Evolutionary conservation across 1,140 invertebrate species (phyloP), one percentile per base, ranked within the genome.

Genomic region (Bathynomus jamesi): DNA sequence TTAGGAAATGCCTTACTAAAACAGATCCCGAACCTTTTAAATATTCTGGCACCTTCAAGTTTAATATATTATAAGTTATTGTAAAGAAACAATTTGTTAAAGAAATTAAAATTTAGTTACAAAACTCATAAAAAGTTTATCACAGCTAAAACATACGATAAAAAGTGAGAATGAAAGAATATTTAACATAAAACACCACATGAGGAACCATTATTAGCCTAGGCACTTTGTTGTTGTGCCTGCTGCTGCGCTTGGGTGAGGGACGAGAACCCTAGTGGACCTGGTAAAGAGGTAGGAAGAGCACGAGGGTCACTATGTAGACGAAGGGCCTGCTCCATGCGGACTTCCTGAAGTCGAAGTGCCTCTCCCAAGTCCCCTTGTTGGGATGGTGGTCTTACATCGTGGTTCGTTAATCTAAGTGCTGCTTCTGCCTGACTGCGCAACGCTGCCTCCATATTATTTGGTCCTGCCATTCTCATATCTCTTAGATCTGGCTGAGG

Each of bases 361-460:
- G 89, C 90, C 80, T 92, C 90, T 60, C 83, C 83, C 71, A 85
- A 76, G 70, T 85, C 84, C 17, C 76, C 71, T 66, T 76, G 73
- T 65, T 75, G 71, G 24, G 75, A 72, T 11, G 72, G 72, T n/a
- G 73, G 73, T 53, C 63, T 69, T 21, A 71, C 76, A 10, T 77
- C 73, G 27, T 76, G 76, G 66, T 75, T 77, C 24, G 91, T 91
- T 74, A 93, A 81, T 78, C 92, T 85, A 17, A 93, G 84, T 0
- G 91, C 89, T 24, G 89, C 90, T 79, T 93, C 91, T 0, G 91
- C 91, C 77, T 93, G 91, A 65, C 90, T 90, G 78, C 91, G 86
- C 17, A 93, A 82, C 11, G 94, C 83, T 0, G 90, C 91, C 81
- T 90, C 89, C 79, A 90, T 89, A 84, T 93, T 90, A 70, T 91